phyloP scores from a whole-genome alignment of 2,797 vertebrate genomes.

The Bucorvus abyssinicus region DNA sequence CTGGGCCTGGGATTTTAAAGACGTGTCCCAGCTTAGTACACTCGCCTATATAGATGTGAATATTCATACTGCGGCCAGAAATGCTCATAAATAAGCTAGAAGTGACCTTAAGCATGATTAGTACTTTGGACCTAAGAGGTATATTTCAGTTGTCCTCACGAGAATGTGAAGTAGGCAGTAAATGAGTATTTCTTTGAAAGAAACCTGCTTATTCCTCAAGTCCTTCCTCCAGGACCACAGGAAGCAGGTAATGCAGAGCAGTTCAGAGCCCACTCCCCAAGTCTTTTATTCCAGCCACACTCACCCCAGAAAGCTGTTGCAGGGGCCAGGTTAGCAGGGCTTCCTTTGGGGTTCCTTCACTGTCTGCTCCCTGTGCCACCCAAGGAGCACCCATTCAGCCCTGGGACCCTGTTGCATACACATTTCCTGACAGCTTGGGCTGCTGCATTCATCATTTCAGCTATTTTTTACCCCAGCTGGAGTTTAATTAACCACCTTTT shows the following conservation, averaged over 20 bases:
- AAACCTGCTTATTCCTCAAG: not conserved
- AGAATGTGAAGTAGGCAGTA: not conserved
- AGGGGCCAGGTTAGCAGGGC: not conserved
- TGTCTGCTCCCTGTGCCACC: not conserved
- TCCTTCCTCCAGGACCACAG: not conserved
- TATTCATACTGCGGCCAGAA: not conserved
- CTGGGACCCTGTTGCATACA: too few relatives aligned
- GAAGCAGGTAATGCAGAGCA: not conserved
- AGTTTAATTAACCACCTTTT: not conserved
- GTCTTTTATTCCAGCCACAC: not conserved
- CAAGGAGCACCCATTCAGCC: not conserved
- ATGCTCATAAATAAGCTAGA: not conserved
- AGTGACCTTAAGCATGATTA: constrained; percentile 27
- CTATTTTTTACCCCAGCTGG: not conserved
- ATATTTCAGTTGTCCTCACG: not conserved
- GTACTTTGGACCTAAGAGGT: not conserved
- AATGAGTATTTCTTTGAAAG: not conserved
- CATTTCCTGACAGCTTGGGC: not conserved
- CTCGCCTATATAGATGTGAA: not conserved
- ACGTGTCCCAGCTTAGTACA: not conserved
- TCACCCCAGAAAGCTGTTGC: not conserved
- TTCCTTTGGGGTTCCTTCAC: not conserved
- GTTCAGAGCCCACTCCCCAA: not conserved
- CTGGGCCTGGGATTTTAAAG: too few relatives aligned
- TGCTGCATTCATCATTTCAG: not conserved